These are phyloP conservation scores for Neomicropteryx cornuta DNA, from an alignment of 1,140 invertebrate species.

Conservation along the genomic window DNA sequence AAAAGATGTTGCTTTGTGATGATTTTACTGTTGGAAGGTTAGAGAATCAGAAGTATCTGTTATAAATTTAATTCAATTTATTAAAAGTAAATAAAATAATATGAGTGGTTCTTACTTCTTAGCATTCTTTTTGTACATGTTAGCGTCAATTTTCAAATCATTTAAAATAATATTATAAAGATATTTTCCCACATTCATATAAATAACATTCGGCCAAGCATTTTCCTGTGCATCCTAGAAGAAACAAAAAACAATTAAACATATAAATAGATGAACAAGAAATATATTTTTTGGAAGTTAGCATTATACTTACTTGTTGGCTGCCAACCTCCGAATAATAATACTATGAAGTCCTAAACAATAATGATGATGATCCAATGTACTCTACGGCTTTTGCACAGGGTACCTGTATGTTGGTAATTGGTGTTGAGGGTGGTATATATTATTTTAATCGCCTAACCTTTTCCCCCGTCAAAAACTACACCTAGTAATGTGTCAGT, in stretches of 20 bases:
- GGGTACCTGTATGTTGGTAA: too few relatives aligned
- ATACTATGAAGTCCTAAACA: conserved; percentile 9
- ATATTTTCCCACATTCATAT: conserved; percentile 63
- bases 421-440: too few relatives aligned
- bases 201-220: conserved; percentile 52
- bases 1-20: too few relatives aligned
- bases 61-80: too few relatives aligned
- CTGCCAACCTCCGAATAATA: conserved; percentile 5
- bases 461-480: too few relatives aligned
- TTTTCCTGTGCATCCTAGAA: conserved; percentile 38
- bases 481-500: too few relatives aligned
- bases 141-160: conserved; percentile 72
- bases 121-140: conserved; percentile 44
- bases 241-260: conserved; percentile 17
- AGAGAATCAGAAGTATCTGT: too few relatives aligned
- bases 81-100: conserved; percentile 3
- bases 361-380: too few relatives aligned
- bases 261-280: too few relatives aligned
- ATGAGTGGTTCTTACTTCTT: conserved; percentile 38
- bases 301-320: conserved; percentile 9
- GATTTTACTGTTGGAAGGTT: too few relatives aligned
- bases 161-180: conserved; percentile 78
- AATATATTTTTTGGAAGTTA: conserved; percentile 7
- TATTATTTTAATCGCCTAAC: too few relatives aligned
- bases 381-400: too few relatives aligned